Conservation (phyloP, 2,797 vertebrate genomes). For the Emys orbicularis region DNA sequence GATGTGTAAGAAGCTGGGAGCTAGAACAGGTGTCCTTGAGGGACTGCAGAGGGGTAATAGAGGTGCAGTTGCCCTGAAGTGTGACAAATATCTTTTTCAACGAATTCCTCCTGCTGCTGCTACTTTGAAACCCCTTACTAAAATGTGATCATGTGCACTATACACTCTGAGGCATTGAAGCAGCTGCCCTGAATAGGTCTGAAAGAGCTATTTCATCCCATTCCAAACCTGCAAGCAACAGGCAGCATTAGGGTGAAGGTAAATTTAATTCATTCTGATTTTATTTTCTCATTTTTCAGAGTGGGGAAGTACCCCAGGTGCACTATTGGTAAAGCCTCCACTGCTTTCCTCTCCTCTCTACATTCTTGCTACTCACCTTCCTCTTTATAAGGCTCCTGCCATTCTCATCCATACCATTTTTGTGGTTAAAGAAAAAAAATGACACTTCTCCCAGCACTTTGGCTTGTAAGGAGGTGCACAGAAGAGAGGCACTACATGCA, state of each 20-base stretch:
- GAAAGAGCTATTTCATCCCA: neutral
- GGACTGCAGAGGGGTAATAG: too few species aligned
- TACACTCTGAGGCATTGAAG: neutral
- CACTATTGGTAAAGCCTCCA: neutral
- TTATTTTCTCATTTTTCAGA: neutral
- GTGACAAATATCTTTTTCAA: neutral
- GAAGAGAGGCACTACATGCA: too few species aligned
- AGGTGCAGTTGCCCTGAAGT: too few species aligned
- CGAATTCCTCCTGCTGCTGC: neutral
- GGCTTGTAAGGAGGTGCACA: too few species aligned
- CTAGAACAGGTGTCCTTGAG: too few species aligned
- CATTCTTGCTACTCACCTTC: neutral
- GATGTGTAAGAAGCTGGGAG: too few species aligned
- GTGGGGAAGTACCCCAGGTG: neutral
- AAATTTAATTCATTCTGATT: neutral
- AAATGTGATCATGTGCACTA: neutral
- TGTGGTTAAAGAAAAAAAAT: too few species aligned
- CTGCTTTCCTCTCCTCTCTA: neutral
- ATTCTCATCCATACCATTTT: too few species aligned
- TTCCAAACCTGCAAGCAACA: neutral
- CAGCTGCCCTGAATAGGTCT: accelerated
- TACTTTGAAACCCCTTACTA: neutral
- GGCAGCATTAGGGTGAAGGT: neutral
- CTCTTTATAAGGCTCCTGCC: accelerated
- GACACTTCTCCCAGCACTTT: too few species aligned